Evolutionary conservation across 2,888 invertebrate genomes (phyloP), one percentile per base, ranked within the genome.

Genomic region (Malachius bipustulatus): DNA sequence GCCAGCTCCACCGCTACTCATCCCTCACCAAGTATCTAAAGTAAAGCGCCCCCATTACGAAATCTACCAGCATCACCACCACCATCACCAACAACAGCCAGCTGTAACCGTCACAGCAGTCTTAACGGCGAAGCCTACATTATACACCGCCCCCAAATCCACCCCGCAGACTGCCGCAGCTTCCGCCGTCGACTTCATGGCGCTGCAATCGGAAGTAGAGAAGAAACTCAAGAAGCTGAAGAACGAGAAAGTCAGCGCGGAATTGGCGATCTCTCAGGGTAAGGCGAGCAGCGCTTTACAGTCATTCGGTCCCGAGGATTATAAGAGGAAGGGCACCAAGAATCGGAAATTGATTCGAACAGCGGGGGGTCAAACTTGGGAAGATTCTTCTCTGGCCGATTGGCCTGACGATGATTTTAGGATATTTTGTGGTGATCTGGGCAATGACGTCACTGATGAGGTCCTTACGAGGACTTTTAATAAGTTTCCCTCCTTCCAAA

Each of bases 361-460:
- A 45, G 96, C 94, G 0, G 97, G 94, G 3, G 94, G 94, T 1
- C 80, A 83, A 47, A 81, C 83, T 1, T 98, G 98, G 98, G 97
- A 98, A 62, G 98, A 98, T 64, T 72, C 76, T 13, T 88, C 93
- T 0, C 63, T 98, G 34, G 65, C 79, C 11, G 98, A 98, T 56
- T 98, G 97, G 98, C 82, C 89, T n/a, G 84, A 89, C 47, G 94
- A 93, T 67, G 98, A 98, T 67, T 98, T 94, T 65, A 71, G 98
- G 45, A 82, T 98, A 64, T 98, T 99, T 64, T 96, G 96, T 59
- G 98, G 98, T n/a, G 98, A 98, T 67, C 71, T 98, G 30, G 98
- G 98, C 10, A 98, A 98, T 61, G 97, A 98, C 61, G 97, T 98
- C 14, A 97, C 94, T 0, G 98, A 98, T 56, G 98, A 98, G 60